A percentile compares a stretch with the other conserved stretches of the same genome.
These are phyloP conservation scores for Idaea straminata DNA, from an alignment of 2,888 invertebrate genomes.

Conservation along the genomic window DNA sequence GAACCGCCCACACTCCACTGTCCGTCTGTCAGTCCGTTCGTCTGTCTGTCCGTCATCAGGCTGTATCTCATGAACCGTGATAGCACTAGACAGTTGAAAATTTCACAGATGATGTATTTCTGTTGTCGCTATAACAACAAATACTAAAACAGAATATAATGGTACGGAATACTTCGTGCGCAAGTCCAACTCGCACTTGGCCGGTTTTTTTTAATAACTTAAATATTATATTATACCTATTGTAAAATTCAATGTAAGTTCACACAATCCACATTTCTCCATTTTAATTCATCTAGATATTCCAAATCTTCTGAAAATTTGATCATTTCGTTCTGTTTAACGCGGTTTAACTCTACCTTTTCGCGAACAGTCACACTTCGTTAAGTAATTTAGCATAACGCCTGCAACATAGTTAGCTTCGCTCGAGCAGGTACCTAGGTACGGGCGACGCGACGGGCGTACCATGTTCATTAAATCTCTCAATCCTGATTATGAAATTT, in stretches of 20 bases:
- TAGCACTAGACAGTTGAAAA: too few relatives aligned
- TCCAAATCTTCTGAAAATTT: not conserved
- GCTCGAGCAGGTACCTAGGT: not conserved
- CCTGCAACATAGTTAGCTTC: not conserved
- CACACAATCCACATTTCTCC: not conserved
- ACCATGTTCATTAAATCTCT: constrained; percentile 1
- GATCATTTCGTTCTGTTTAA: not conserved
- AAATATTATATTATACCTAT: not conserved
- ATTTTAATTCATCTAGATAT: not conserved
- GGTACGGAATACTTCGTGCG: too few relatives aligned
- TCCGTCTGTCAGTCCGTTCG: too few relatives aligned
- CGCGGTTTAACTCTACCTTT: not conserved
- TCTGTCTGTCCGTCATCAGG: too few relatives aligned
- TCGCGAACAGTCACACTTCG: not conserved
- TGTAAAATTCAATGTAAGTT: not conserved
- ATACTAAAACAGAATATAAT: too few relatives aligned
- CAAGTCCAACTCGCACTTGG: too few relatives aligned
- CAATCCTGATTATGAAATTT: constrained; percentile 5
- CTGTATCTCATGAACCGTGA: too few relatives aligned
- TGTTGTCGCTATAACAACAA: too few relatives aligned
- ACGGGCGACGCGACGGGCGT: not conserved
- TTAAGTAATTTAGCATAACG: constrained; percentile 1
- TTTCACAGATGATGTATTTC: too few relatives aligned
- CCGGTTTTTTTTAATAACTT: not conserved
- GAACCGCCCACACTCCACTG: too few relatives aligned